Conservation (phyloP, 2,888 invertebrate genomes). For the Pseudoips prasinana region DNA sequence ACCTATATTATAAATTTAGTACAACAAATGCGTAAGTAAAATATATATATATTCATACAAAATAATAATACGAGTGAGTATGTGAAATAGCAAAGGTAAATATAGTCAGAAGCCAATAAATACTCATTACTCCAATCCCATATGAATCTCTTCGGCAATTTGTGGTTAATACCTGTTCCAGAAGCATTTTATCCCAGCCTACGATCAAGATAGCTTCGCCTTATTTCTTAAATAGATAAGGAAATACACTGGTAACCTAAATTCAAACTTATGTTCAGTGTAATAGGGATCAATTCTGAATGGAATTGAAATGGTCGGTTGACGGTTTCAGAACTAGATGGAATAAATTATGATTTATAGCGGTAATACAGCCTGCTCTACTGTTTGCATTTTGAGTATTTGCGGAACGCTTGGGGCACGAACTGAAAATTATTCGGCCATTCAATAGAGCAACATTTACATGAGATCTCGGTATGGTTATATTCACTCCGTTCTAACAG, state of each 20-base stretch:
- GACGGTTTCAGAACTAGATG: too few relatives aligned
- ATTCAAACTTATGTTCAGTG: too few relatives aligned
- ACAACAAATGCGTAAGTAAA: too few relatives aligned
- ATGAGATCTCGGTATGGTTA: slow-evolving; percentile 3
- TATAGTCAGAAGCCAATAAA: slow-evolving; percentile 3
- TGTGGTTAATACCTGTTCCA: slow-evolving; percentile 32
- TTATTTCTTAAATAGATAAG: too few relatives aligned
- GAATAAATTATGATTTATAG: slow-evolving; percentile 35
- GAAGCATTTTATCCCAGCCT: slow-evolving; percentile 26
- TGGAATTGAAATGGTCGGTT: too few relatives aligned
- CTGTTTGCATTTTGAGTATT: slow-evolving; percentile 23
- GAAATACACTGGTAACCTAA: too few relatives aligned
- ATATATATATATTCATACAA: too few relatives aligned
- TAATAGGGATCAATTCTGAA: too few relatives aligned
- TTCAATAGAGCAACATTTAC: slow-evolving; percentile 5
- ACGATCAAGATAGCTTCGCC: slow-evolving; percentile 22
- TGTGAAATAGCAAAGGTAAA: too few relatives aligned
- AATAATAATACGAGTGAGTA: too few relatives aligned
- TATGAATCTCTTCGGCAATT: slow-evolving; percentile 28
- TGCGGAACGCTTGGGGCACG: slow-evolving; percentile 3
- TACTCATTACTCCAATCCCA: slow-evolving; percentile 24
- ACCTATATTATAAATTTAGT: too few relatives aligned
- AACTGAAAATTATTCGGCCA: slow-evolving; percentile 13
- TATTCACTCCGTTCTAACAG: slow-evolving; percentile 1
- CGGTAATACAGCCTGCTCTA: slow-evolving; percentile 12